Conservation (phyloP, 2,113 vertebrate genomes). For the Crotophaga sulcirostris region DNA sequence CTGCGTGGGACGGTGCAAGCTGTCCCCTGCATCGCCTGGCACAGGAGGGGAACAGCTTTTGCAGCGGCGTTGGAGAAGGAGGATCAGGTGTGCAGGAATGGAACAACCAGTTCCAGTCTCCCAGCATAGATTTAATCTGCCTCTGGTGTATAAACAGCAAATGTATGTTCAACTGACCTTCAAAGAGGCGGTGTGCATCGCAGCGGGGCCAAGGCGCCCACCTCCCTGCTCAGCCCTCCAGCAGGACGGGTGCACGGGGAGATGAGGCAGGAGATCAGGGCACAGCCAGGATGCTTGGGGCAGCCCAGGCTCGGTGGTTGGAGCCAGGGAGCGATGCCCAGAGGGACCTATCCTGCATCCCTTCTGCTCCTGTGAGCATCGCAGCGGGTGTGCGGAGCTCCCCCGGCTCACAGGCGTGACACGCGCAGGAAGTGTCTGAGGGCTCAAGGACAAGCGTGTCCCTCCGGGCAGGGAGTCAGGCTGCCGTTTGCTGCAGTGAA, state of each 20-base stretch:
- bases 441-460: background rate
- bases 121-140: conserved; percentile 65
- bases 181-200: background rate
- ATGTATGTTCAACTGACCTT: conserved; percentile 61
- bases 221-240: background rate
- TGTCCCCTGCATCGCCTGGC: background rate
- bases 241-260: background rate
- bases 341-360: background rate
- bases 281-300: background rate
- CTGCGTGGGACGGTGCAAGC: rapidly evolving
- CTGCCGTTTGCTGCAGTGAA: background rate
- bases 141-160: conserved; percentile 61
- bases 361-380: background rate
- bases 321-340: background rate
- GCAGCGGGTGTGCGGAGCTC: background rate
- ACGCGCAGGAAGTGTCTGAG: background rate
- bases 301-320: background rate
- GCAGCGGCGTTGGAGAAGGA: background rate
- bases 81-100: conserved; percentile 33
- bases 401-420: background rate
- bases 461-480: background rate
- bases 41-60: background rate
- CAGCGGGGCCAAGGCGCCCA: rapidly evolving
- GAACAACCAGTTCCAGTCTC: conserved; percentile 68
- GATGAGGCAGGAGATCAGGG: background rate